Evolutionary conservation across 2,888 invertebrate species (phyloP), one percentile per base, ranked within the genome.

Genomic region (Nasonia oneida): DNA sequence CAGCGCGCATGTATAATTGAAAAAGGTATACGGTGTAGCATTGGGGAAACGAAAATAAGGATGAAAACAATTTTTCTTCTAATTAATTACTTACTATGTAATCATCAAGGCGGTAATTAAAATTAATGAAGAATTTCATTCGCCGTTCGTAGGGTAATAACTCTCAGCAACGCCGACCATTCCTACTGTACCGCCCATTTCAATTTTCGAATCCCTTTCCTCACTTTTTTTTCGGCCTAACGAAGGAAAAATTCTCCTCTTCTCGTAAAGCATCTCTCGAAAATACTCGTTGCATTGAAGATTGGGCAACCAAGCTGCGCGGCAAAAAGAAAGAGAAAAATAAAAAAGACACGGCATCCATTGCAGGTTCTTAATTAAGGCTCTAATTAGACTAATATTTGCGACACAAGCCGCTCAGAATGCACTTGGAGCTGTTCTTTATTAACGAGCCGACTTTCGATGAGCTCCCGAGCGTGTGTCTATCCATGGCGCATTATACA

Each of bases 381-480:
- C 57, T 71, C 81, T 76, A 84, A 75, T 84, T 67, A 81, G 33
- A 67, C 12, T 70, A 80, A 76, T 79, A 81, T 53, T 84, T 10
- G 33, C 80, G 33, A 76, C 75, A 42, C 47, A n/a, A 1, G 64
- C n/a, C 10, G 47, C 42, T 70, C n/a, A 1, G 39, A 29, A 42
- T 67, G 23, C 61, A 47, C 73, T 47, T 29, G 42, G 8, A 37
- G 47, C 33, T 75, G 67, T 67, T 84, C 76, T 80, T 84, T 80
- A 84, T 76, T 81, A 75, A 84, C 70, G 80, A 76, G 80, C 5
- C 37, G 70, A 81, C 75, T 70, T 57, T 76, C 57, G 80, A 76
- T 75, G 80, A 80, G 80, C 50, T 61, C 23, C 57, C n/a, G n/a
- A n/a, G 18, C 12, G 47, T 61, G 33, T 57, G 14, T 50, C 47